A percentile compares a stretch with the other conserved stretches of the same genome.
Evolutionary conservation across 2,888 invertebrate species (phyloP).

Genomic region (Hirtodrosophila histrioides): DNA sequence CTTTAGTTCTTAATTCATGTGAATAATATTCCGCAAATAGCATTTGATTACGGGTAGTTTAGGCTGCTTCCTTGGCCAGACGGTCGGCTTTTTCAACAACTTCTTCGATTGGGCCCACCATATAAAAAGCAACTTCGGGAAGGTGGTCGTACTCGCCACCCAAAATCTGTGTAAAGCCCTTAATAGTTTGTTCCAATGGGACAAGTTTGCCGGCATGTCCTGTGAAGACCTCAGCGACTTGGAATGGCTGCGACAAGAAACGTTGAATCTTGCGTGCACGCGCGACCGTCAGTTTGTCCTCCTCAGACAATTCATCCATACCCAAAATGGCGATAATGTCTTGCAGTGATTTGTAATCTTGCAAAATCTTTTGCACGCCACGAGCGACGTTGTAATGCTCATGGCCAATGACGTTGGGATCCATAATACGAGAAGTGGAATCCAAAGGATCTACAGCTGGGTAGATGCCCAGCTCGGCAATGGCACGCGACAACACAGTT

Average conservation of each 20-base stretch:
- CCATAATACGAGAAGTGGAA: slow-evolving; percentile 97
- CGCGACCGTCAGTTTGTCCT: slow-evolving; percentile 96
- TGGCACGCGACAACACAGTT: slow-evolving; percentile 95
- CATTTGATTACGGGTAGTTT: slow-evolving; percentile 30
- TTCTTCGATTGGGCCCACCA: slow-evolving; percentile 97
- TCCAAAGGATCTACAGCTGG: slow-evolving; percentile 97
- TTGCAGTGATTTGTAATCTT: slow-evolving; percentile 90
- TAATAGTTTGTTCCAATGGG: slow-evolving; percentile 93
- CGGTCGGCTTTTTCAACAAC: slow-evolving; percentile 92
- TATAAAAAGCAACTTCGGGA: slow-evolving; percentile 98
- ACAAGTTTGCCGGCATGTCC: slow-evolving; percentile 96
- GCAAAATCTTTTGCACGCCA: slow-evolving; percentile 95
- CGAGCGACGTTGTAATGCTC: slow-evolving; percentile 96
- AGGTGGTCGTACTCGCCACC: slow-evolving; percentile 94
- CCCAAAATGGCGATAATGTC: slow-evolving; percentile 98
- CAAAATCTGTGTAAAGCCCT: slow-evolving; percentile 94
- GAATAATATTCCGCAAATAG: slow-evolving; percentile 39
- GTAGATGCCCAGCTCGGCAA: slow-evolving; percentile 96
- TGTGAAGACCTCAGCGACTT: slow-evolving; percentile 97
- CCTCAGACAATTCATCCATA: slow-evolving; percentile 97
- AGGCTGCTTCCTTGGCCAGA: slow-evolving; percentile 78
- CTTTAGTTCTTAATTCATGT: slow-evolving; percentile 57
- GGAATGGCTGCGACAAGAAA: slow-evolving; percentile 97
- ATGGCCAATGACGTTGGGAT: slow-evolving; percentile 94
- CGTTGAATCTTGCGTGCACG: slow-evolving; percentile 97